phyloP scores from a whole-genome alignment of 2,113 vertebrate genomes.

The Laticauda colubrina region DNA sequence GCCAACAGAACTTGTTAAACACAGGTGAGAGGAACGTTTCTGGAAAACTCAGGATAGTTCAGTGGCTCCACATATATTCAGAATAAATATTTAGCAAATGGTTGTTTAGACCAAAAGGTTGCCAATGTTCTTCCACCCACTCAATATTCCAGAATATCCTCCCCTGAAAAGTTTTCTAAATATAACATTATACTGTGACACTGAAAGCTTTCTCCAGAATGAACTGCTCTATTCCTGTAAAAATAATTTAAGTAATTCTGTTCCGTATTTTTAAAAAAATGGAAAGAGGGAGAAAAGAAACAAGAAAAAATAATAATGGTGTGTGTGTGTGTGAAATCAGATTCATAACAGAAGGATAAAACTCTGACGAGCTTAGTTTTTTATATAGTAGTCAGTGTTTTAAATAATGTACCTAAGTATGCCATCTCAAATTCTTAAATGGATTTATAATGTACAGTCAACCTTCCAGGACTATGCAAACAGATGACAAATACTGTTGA shows the following conservation, averaged over 20 bases:
- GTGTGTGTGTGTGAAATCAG: not conserved
- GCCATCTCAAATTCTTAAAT: conserved; percentile 16
- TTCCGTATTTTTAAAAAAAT: not conserved
- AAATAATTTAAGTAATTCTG: not conserved
- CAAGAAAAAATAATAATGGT: not conserved
- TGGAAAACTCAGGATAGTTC: not conserved
- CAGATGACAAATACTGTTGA: conserved; percentile 55
- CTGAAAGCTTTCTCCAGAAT: not conserved
- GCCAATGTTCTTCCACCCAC: not conserved
- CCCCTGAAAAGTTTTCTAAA: not conserved
- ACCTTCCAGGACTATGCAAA: conserved; percentile 46
- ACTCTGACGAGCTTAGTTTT: not conserved
- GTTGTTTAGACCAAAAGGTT: not conserved
- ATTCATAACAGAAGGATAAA: not conserved
- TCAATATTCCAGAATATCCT: not conserved
- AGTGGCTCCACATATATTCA: not conserved
- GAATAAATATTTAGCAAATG: not conserved
- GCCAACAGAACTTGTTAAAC: not conserved
- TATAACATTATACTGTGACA: not conserved
- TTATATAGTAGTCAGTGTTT: conserved; percentile 37
- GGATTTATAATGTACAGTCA: conserved; percentile 38
- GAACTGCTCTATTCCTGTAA: not conserved
- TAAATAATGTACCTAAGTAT: conserved; percentile 39
- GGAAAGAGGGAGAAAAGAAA: conserved; percentile 3
- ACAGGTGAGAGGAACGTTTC: not conserved